Base-by-base conservation (phyloP, 2,888 invertebrate genomes). In the Drosophila macrospina region DNA sequence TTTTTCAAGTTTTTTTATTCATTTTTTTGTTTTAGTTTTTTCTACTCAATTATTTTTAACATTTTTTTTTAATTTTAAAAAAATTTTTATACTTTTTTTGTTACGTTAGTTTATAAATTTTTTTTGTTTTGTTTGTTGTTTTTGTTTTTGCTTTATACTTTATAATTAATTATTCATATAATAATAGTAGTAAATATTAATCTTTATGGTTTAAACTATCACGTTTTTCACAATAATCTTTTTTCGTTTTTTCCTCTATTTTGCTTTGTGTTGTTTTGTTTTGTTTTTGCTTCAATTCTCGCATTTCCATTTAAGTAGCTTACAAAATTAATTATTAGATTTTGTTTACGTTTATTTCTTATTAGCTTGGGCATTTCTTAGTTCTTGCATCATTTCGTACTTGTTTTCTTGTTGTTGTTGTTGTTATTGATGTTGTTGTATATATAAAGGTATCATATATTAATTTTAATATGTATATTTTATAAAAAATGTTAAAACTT, bases 171-270 rank as follows among this genome's bases (percentile, higher is more conserved):
- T 87, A 85, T 85, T 83, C 80, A 85, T 85, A 87, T 87, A 85
- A 85, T 85, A 85, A 84, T 84, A 86, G 80, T 80, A 80, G 80
- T 85, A 85, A 87, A 87, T 85, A 85, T 85, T 85, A 85, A 87
- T 80, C 79, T 88, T 88, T 88, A 86, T 86, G 81, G 88, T 88
- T 87, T 88, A 86, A 88, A 80, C 86, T 86, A 86, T 86, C 86
- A 86, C 86, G 86, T 80, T 86, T 86, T 87, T 85, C 80, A 85
- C 80, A 82, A 82, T 82, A 72, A 85, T 78, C 63, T 60, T 68
- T 80, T 86, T 82, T 67, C 55, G 47, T 60, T 68, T 68, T 67
- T 20, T 52, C 16, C 48, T 16, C n/a, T 63, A 44, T 37, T 54
- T 51, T 56, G 28, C 45, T 51, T 78, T 54, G 10, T 60, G 55